These are phyloP conservation scores for Drosophila repletoides DNA, from an alignment of 1,140 invertebrate genomes.

Conservation along the genomic window DNA sequence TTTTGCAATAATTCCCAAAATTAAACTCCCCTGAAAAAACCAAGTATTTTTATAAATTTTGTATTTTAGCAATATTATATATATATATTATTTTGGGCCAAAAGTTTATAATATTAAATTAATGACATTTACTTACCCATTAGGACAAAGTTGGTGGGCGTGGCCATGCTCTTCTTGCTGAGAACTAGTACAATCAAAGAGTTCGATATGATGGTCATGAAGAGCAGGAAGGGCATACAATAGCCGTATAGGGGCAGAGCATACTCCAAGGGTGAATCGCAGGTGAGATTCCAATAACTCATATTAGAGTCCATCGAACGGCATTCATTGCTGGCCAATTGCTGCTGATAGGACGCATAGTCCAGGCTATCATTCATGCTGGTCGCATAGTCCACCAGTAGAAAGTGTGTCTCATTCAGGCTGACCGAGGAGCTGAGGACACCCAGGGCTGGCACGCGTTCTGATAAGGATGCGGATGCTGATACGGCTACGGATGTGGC, in stretches of 20 bases:
- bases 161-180: conserved; percentile 88
- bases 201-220: conserved; percentile 95
- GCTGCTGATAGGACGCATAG: conserved; percentile 53
- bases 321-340: conserved; percentile 27
- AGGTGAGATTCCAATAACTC: conserved; percentile 77
- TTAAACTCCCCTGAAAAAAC: too few species aligned
- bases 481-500: background rate
- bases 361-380: conserved; percentile 48
- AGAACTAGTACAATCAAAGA: conserved; percentile 92
- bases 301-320: conserved; percentile 39
- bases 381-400: conserved; percentile 49
- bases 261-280: conserved; percentile 71
- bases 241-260: conserved; percentile 74
- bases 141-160: conserved; percentile 94
- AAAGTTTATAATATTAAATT: too few species aligned
- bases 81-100: too few species aligned
- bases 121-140: conserved; percentile 83
- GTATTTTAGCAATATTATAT: too few species aligned
- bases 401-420: conserved; percentile 46
- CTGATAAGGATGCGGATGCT: background rate
- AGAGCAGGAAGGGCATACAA: conserved; percentile 88
- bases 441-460: conserved; percentile 2
- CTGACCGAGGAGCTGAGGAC: background rate
- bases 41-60: too few species aligned
- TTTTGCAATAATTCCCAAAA: too few species aligned